phyloP scores from a whole-genome alignment of 2,797 vertebrate genomes.

The Rhyacichthys aspro region DNA sequence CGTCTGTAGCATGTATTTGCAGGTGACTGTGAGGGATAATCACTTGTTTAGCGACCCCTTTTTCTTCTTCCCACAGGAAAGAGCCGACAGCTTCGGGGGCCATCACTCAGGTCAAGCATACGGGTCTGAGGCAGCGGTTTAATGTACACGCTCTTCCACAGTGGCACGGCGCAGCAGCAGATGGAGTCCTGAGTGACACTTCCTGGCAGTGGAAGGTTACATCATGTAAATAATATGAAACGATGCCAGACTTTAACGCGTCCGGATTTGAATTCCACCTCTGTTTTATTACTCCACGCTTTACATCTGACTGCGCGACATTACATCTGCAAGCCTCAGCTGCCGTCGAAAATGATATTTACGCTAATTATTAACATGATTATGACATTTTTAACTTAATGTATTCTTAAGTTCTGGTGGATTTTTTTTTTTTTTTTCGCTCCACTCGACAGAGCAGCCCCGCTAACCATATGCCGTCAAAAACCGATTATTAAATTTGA shows the following conservation, averaged over 20 bases:
- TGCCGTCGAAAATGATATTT: slow-evolving; percentile 64
- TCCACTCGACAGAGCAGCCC: slow-evolving; percentile 53
- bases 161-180: slow-evolving; percentile 48
- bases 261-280: slow-evolving; percentile 66
- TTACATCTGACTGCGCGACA: slow-evolving; percentile 41
- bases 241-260: slow-evolving; percentile 70
- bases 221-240: slow-evolving; percentile 76
- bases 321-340: slow-evolving; percentile 56
- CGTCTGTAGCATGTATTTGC: slow-evolving; percentile 29
- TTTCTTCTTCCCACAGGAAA: slow-evolving; percentile 56
- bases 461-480: slow-evolving; percentile 72
- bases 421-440: slow-evolving; percentile 38
- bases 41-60: slow-evolving; percentile 57
- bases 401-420: slow-evolving; percentile 50
- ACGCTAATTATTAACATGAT: slow-evolving; percentile 64
- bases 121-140: slow-evolving; percentile 32
- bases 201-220: slow-evolving; percentile 73
- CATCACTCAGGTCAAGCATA: slow-evolving; percentile 57
- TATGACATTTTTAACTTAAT: slow-evolving; percentile 65
- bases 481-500: slow-evolving; percentile 76
- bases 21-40: slow-evolving; percentile 64
- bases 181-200: slow-evolving; percentile 73
- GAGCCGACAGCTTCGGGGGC: slow-evolving; percentile 66
- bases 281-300: slow-evolving; percentile 40
- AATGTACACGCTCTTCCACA: neutral